phyloP scores from a whole-genome alignment of 2,113 vertebrate genomes.

The Connochaetes taurinus region DNA sequence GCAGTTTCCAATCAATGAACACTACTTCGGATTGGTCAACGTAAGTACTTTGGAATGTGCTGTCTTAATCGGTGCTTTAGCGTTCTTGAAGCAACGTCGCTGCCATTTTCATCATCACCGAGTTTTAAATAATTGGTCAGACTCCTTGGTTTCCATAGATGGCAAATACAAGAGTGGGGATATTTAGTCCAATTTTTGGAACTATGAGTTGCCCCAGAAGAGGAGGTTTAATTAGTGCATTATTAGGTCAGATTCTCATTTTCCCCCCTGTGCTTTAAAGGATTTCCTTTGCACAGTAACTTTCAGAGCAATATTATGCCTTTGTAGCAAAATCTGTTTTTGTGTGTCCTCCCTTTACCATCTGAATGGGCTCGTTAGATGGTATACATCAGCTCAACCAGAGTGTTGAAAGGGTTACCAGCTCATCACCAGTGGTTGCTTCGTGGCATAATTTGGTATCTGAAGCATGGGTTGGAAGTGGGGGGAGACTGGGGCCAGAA shows the following conservation, averaged over 20 bases:
- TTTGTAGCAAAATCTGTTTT: background rate
- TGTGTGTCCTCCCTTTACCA: background rate
- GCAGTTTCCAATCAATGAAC: slow-evolving; percentile 99
- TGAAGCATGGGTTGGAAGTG: background rate
- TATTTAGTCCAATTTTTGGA: slow-evolving; percentile 15
- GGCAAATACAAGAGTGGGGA: background rate
- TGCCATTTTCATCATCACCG: background rate
- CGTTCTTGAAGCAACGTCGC: background rate
- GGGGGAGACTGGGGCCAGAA: background rate
- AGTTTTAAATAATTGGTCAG: background rate
- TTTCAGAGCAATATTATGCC: background rate
- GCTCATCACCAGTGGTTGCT: background rate
- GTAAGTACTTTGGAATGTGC: slow-evolving; percentile 82
- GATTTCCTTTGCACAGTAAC: background rate
- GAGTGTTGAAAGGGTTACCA: background rate
- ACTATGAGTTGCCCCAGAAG: background rate
- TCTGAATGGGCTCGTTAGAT: background rate
- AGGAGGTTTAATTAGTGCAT: background rate
- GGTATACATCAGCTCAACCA: fast-evolving
- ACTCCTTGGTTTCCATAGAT: background rate
- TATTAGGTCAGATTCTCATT: background rate
- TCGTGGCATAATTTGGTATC: background rate
- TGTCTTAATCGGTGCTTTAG: background rate
- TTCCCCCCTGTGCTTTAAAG: background rate
- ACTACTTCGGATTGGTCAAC: slow-evolving; percentile 99